Evolutionary conservation across 2,797 vertebrate genomes (phyloP), one percentile per base, ranked within the genome.

Genomic region (Euphonia xanthogaster): DNA sequence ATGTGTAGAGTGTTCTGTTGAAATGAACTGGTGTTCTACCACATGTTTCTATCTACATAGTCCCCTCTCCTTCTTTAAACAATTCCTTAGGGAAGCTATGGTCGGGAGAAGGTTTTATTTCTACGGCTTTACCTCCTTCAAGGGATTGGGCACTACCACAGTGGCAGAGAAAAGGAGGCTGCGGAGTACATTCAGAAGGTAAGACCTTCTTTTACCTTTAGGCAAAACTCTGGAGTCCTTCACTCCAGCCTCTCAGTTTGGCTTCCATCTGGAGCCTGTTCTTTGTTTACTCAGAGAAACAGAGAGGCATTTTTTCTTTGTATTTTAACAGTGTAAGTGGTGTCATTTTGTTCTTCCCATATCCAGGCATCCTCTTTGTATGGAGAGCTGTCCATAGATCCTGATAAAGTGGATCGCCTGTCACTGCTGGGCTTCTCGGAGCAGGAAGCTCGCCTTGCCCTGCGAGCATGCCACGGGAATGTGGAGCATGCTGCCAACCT

Each of bases 41-140:
- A 9, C 61, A 5, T 65, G 45, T n/a, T 83, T 75, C 17, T 61
- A 17, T 54, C 42, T 39, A 42, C 1, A 1, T 89, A 42, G 16
- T 17, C 15, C 40, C 1, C 9, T 1, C 15, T 48, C 62, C 79
- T 83, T 90, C 25, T 88, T 77, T 65, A 60, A 93, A 86, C 35
- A 45, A 76, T 44, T 84, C 40, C 95, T 76, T 94, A 99, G 99
- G 99, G 98, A 27, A 99, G 98, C 97, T 98, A 98, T 7, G 99
- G 99, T 71, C 98, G 98, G 89, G 99, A 99, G 97, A 99, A 99
- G 90, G 99, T 99, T 74, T 91, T 99, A 88, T 99, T 99, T 83
- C 97, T 99, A 39, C 98, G 99, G 65, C 98, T 99, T 42, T 98
- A 99, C 97, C 98, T 99, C 54, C 99, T 99, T 48, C 99, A 99